Base-by-base conservation (phyloP, 2,888 invertebrate genomes). In the Antheraea yamamai region DNA sequence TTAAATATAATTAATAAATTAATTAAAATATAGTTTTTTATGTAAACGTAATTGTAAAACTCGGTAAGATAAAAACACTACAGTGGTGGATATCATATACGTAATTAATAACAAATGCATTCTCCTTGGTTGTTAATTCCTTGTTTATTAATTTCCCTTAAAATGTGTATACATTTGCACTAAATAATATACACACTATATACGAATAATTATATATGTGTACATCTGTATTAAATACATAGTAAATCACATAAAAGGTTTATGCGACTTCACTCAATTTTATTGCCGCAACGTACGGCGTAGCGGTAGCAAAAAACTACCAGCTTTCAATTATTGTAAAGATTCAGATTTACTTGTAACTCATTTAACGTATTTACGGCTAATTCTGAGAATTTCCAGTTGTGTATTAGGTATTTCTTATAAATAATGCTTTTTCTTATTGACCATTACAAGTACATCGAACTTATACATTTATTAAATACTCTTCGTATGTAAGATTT, bases 211-310 rank as follows among this genome's bases (percentile, higher is more conserved):
- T 74, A 85, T 87, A 86, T 82, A 82, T 80, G 83, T 79, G 80
- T 82, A 85, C 85, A 70, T 39, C 70, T 70, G 70, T 70, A 92
- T 93, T 91, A 92, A 92, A 90, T 92, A 93, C 92, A 92, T 92
- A 92, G 90, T 92, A 92, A 93, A 93, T 93, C 91, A 91, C 89
- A 92, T 89, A 89, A 89, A 85, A 39, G 86, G 88, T 93, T 93
- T 92, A 92, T 92, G 93, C 79, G 91, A 88, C 91, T 91, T 86
- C 88, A 87, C 88, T 88, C 88, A 83, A 84, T 81, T 91, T 92
- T 92, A 92, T 91, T 89, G 87, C 92, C 78, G 78, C 81, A 81
- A 80, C 79, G 79, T 77, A 74, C 61, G 74, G 72, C 23, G 90
- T 86, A 91, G 79, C 76, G 90, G 77, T 81, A 79, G 89, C 89